Base-by-base conservation (phyloP, 1,140 invertebrate genomes). In the Phenacoccus solenopsis region DNA sequence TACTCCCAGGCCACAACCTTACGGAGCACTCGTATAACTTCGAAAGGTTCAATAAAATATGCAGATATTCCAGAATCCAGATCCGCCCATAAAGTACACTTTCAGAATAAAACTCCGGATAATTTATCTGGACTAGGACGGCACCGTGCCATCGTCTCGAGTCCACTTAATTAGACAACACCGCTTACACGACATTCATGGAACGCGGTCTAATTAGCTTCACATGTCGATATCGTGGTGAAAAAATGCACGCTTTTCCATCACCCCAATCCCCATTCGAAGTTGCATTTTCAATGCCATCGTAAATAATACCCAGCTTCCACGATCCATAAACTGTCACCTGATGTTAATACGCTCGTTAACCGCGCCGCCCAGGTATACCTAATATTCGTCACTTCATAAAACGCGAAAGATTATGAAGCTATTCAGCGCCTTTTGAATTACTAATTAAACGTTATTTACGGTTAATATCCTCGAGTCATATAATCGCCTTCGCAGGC, bases 61-160 rank as follows among this genome's bases (percentile, higher is more conserved):
- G 59, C 59, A 64, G 59, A 64, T 64, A 64, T 64, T 64, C 16
- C 56, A 20, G 30, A 32, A 32, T 5, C 5, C n/a, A 16, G 59
- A 64, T 64, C 59, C 59, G 59, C 59, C 59, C 25, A 64, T 64
- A 59, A 59, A 59, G 20, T 59, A 59, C 56, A 59, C 56, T 22
- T 59, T 32, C 30, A 32, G 30, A 5, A 32, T 13, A 32, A 32
- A 32, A 32, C 30, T 32, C 30, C 30, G 5, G 30, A 32, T 32
- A 32, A 32, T 32, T 32, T 32, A 7, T 7, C 13, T 13, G 30
- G 13, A 7, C 30, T 32, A 7, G 30, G 13, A 32, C 13, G 30
- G 30, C n/a, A n/a, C n/a, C n/a, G n/a, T n/a, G n/a, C n/a, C n/a
- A n/a, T n/a, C n/a, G n/a, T n/a, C n/a, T n/a, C n/a, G n/a, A n/a